phyloP scores from a whole-genome alignment of 2,888 invertebrate genomes.

The Eristalis tenax region DNA sequence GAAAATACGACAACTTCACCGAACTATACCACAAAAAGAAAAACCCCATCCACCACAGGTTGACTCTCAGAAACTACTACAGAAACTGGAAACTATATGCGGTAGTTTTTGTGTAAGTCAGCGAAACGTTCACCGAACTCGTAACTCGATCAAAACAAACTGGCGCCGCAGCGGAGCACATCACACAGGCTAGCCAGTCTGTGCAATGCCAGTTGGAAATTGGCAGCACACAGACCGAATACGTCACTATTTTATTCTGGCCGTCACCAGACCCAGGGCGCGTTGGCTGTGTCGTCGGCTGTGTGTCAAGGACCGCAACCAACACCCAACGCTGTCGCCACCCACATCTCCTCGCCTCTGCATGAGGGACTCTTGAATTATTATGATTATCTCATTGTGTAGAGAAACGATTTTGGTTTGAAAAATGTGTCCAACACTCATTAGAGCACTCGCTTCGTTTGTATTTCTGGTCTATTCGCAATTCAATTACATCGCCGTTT shows the following conservation, averaged over 20 bases:
- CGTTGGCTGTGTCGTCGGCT: constrained; percentile 46
- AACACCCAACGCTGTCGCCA: constrained; percentile 17
- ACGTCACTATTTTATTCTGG: constrained; percentile 49
- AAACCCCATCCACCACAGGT: background rate
- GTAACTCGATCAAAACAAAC: constrained; percentile 58
- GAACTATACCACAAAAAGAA: background rate
- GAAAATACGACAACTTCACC: background rate
- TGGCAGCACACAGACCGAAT: constrained; percentile 23
- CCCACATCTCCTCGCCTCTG: constrained; percentile 21
- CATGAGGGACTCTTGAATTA: constrained; percentile 10
- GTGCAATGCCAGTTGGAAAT: constrained; percentile 11
- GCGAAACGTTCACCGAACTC: constrained; percentile 46
- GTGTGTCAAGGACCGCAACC: constrained; percentile 49
- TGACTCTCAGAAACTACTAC: background rate
- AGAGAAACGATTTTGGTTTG: constrained; percentile 1
- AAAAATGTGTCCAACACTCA: background rate
- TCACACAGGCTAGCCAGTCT: constrained; percentile 32
- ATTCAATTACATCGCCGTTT: constrained; percentile 37
- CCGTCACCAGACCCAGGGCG: constrained; percentile 12
- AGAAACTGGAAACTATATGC: background rate
- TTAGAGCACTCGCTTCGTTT: background rate
- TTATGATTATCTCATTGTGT: constrained; percentile 26
- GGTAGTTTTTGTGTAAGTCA: constrained; percentile 3
- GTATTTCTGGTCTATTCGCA: constrained; percentile 23
- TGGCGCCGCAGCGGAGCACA: constrained; percentile 43